Evolutionary conservation across 1,140 invertebrate species (phyloP), one percentile per base, ranked within the genome.

Genomic region (Bilobella aurantiaca): DNA sequence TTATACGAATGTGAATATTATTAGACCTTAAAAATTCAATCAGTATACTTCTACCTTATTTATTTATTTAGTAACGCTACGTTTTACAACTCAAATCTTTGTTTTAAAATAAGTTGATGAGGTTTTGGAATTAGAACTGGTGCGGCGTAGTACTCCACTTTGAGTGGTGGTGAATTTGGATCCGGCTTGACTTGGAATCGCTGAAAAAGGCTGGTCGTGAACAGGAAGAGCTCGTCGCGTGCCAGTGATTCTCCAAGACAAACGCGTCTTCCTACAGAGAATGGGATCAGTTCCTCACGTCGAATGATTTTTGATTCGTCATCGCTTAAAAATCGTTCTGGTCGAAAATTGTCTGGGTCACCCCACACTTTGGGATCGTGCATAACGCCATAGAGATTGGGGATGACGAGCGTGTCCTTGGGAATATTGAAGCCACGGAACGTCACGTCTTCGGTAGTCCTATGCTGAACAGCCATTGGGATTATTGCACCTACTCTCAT

Each of bases 211-310:
- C 30, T 30, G 1, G 62, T 62, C 2, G 53, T 14, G 46, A 64
- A 68, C 8, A 70, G 34, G 23, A 70, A 68, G 0, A 67, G 57
- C 1, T 49, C 28, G 28, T 62, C 63, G 32, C 66, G 47, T 8
- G 69, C 69, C 5, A 70, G 34, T 5, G 65, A 53, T 65, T 70
- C 65, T 5, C 92, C 92, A 74, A 92, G 85, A 73, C 92, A 95
- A 56, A 87, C 83, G 75, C 87, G 87, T 70, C 87, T 90, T 18
- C 85, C 85, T 85, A 69, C n/a, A 69, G 72, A 75, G 28, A 70
- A 66, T 3, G 68, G 59, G 27, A 74, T 63, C 2, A 47, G 65
- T 18, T 56, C 59, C 8, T 67, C 65, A 46, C 47, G 62, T 28
- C 29, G 32, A 32, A 73, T 16, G 3, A 67, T 23, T n/a, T 60